Conservation (phyloP, 2,888 invertebrate species). For the Blastobasis adustella region DNA sequence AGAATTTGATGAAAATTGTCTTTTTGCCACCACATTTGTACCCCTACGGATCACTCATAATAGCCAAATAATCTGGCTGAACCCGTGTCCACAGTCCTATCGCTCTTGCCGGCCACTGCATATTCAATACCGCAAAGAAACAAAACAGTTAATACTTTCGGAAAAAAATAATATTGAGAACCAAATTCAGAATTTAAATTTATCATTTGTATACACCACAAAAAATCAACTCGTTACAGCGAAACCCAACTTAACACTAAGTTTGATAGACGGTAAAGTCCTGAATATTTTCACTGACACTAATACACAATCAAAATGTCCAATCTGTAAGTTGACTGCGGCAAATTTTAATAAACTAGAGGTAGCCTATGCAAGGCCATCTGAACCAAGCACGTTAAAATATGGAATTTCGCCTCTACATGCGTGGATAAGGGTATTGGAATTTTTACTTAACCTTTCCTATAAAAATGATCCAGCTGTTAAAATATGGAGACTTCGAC, state of each 20-base stretch:
- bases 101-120: neutral
- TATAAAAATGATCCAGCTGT: slow-evolving; percentile 8
- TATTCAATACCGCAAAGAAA: neutral
- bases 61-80: neutral
- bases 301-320: slow-evolving; percentile 4
- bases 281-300: slow-evolving; percentile 2
- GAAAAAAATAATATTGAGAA: neutral
- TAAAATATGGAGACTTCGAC: neutral
- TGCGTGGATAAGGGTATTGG: slow-evolving; percentile 5
- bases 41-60: neutral
- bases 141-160: neutral
- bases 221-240: neutral
- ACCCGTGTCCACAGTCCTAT: neutral
- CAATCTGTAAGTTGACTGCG: slow-evolving; percentile 5
- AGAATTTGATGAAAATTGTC: neutral
- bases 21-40: neutral
- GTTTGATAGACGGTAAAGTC: slow-evolving; percentile 5
- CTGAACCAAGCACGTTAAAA: neutral
- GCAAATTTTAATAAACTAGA: slow-evolving; percentile 8
- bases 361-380: neutral
- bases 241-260: neutral
- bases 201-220: neutral
- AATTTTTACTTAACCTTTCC: neutral
- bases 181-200: neutral
- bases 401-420: slow-evolving; percentile 8